Evolutionary conservation across 1,140 invertebrate species (phyloP).

Genomic region (Pseudachorutes palmiensis): DNA sequence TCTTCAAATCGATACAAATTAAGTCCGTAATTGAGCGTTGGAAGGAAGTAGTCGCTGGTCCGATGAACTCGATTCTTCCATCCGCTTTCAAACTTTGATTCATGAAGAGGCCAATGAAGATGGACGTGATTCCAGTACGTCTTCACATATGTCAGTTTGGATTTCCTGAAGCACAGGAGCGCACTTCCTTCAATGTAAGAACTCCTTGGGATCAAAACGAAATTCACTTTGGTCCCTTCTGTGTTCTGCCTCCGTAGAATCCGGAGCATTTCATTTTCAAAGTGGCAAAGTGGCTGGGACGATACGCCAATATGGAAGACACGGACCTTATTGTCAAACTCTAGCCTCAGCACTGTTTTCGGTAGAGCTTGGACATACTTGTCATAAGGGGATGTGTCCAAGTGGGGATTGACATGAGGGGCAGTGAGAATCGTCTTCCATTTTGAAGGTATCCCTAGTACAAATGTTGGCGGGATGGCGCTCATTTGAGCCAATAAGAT

Average conservation of each 20-base stretch:
- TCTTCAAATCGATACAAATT: conserved; percentile 24
- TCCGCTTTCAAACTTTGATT: conserved; percentile 8
- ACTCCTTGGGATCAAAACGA: conserved; percentile 27
- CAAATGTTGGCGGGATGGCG: conserved; percentile 35
- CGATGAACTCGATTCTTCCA: neutral
- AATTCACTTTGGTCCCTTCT: conserved; percentile 20
- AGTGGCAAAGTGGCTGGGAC: conserved; percentile 25
- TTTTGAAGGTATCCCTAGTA: conserved; percentile 31
- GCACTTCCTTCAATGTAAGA: conserved; percentile 15
- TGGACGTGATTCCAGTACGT: conserved; percentile 36
- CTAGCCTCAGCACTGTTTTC: conserved; percentile 37
- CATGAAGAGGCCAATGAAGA: conserved; percentile 7
- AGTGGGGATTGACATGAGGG: conserved; percentile 13
- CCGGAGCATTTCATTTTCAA: conserved; percentile 31
- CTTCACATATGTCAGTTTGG: conserved; percentile 29
- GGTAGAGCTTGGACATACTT: conserved; percentile 22
- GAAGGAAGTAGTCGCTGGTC: neutral
- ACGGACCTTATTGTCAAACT: conserved; percentile 29
- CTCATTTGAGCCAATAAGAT: conserved; percentile 35
- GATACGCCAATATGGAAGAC: conserved; percentile 35
- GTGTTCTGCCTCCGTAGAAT: conserved; percentile 7
- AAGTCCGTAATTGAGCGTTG: conserved; percentile 6
- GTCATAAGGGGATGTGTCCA: neutral
- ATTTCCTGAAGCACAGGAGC: conserved; percentile 17
- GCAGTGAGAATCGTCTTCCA: conserved; percentile 34